Evolutionary conservation across 1,140 invertebrate genomes (phyloP), one percentile per base, ranked within the genome.

Genomic region (Danaus plexippus): DNA sequence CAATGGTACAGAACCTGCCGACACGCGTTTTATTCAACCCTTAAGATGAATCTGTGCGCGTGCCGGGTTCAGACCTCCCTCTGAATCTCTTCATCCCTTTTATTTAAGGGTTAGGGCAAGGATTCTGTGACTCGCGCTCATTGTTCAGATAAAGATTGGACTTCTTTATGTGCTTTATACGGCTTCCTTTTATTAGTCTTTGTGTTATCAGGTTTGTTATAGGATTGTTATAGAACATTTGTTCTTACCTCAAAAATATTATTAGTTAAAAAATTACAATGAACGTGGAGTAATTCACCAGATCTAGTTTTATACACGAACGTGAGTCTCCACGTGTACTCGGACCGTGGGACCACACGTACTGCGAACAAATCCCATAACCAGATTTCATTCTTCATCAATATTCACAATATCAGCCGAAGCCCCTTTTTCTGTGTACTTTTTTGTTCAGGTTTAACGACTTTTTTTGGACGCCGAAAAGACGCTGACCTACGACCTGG

Each of bases 341-440:
- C 9, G 43, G 55, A 73, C 75, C 83, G 80, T 84, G 82, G 69
- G 82, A 85, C 82, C 79, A 82, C 80, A 79, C 74, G 75, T 63
- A 70, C 54, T 47, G 60, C 73, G 71, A 59, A 63, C 68, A 71
- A 79, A 75, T 79, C 67, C 75, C 48, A 78, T 76, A 83, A 85
- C 80, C 76, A 77, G 80, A 85, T 85, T 82, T 59, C 67, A 74
- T 85, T 83, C 80, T 82, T 83, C 80, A 86, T 86, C 83, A 86
- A 86, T 86, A 86, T 86, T 84, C 83, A 86, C 80, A 78, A 86
- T 86, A 84, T 82, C 75, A 79, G 70, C 69, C 55, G 77, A 76
- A 75, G 77, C 73, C 80, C 77, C 74, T 81, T 80, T 81, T 83
- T 80, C 70, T 67, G 61, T 54, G 58, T 32, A 63, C 50, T 72